Conservation (phyloP, 2,797 vertebrate genomes). For the Thaleichthys pacificus region DNA sequence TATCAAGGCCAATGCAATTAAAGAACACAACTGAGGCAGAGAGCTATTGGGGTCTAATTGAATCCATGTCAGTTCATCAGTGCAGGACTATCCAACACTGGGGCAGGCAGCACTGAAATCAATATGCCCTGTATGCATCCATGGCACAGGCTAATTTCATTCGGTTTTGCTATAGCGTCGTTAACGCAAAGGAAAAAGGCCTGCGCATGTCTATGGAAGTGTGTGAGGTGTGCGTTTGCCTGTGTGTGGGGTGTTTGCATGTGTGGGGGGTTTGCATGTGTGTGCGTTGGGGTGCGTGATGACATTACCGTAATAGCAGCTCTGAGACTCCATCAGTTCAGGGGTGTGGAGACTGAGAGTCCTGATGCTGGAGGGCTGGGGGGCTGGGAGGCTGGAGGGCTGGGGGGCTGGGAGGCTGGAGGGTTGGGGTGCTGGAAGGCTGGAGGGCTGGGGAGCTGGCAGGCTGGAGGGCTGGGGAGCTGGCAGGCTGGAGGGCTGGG, state of each 20-base stretch:
- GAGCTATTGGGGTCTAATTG: slow-evolving; percentile 60
- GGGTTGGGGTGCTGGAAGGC: background rate
- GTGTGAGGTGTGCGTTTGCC: slow-evolving; percentile 21
- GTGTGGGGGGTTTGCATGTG: background rate
- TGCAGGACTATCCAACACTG: slow-evolving; percentile 52
- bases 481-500: too few species aligned
- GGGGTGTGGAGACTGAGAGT: slow-evolving; percentile 25
- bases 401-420: slow-evolving; percentile 6
- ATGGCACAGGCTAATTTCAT: slow-evolving; percentile 23
- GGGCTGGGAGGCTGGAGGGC: too few species aligned
- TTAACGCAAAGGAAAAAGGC: background rate
- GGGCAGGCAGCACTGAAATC: slow-evolving; percentile 55
- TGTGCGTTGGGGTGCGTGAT: background rate
- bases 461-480: background rate
- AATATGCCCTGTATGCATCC: slow-evolving; percentile 37
- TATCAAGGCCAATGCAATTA: slow-evolving; percentile 57
- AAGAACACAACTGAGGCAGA: slow-evolving; percentile 61
- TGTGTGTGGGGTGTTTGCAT: slow-evolving; percentile 39
- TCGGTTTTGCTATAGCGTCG: background rate
- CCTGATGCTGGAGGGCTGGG: background rate
- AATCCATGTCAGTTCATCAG: slow-evolving; percentile 60
- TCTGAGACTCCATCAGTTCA: slow-evolving; percentile 25
- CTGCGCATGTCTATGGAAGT: background rate
- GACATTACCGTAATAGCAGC: slow-evolving; percentile 48
- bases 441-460: background rate